A percentile compares a stretch with the other conserved stretches of the same genome.
These are phyloP conservation scores for Ceyx melanurus DNA, from an alignment of 2,113 vertebrate genomes.

Conservation along the genomic window DNA sequence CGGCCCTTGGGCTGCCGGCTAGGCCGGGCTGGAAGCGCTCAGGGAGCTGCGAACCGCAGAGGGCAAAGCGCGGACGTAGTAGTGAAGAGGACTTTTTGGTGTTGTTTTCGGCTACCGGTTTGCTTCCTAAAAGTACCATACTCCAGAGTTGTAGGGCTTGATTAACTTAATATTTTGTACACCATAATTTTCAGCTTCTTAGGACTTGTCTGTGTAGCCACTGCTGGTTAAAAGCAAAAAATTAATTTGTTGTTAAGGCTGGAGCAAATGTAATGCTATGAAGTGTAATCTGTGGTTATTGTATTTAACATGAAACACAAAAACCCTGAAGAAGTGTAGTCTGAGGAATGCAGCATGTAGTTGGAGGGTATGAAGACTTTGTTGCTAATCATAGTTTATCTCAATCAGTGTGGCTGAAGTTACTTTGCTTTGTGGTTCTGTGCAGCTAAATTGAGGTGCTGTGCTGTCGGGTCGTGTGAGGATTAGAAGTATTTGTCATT, in stretches of 20 bases:
- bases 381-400: fast-evolving
- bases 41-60: neutral
- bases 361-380: neutral
- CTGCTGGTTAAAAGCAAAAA: neutral
- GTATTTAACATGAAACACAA: fast-evolving
- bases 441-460: neutral
- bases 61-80: fast-evolving
- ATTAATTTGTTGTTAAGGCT: fast-evolving
- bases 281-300: fast-evolving
- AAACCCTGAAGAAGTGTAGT: fast-evolving
- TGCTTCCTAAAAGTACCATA: fast-evolving
- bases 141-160: neutral
- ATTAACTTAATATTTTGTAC: fast-evolving
- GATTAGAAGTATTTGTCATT: neutral
- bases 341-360: fast-evolving
- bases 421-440: neutral
- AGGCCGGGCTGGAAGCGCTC: neutral
- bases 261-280: fast-evolving
- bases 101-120: fast-evolving
- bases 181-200: fast-evolving
- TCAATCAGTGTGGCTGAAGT: neutral
- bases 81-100: fast-evolving
- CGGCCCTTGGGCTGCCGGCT: neutral
- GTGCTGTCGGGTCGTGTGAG: neutral
- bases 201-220: fast-evolving